These are phyloP conservation scores for Ceyx margarethae DNA, from an alignment of 2,113 vertebrate species.

Conservation along the genomic window DNA sequence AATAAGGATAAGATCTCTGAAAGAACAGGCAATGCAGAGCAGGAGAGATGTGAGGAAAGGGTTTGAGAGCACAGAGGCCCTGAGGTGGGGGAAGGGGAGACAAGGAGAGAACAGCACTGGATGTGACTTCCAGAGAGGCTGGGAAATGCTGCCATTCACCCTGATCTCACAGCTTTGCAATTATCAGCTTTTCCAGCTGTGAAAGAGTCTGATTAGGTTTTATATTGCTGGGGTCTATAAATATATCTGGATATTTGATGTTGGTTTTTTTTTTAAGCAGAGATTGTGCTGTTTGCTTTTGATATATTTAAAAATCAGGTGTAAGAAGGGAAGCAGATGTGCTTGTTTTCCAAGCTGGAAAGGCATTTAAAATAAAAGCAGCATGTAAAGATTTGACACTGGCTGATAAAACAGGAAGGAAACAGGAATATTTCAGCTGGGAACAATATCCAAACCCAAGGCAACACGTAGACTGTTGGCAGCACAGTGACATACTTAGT, in stretches of 20 bases:
- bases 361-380: conserved; percentile 15
- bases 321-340: conserved; percentile 56
- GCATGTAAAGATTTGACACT: conserved; percentile 19
- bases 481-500: conserved; percentile 24
- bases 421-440: conserved; percentile 22
- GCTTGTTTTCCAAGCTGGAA: conserved; percentile 51
- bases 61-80: background rate
- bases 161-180: conserved; percentile 60
- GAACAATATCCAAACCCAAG: conserved; percentile 26
- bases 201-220: conserved; percentile 70
- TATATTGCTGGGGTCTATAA: conserved; percentile 62
- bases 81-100: conserved; percentile 6
- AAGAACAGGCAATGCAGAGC: background rate
- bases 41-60: background rate
- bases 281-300: conserved; percentile 44
- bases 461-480: conserved; percentile 43
- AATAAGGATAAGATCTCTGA: background rate
- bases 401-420: conserved; percentile 41
- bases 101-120: conserved; percentile 30
- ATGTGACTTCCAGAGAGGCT: conserved; percentile 48
- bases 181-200: conserved; percentile 69
- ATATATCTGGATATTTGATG: conserved; percentile 10
- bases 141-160: conserved; percentile 55
- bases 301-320: conserved; percentile 66
- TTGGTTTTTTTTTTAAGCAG: conserved; percentile 4